Percentiles rank a stretch among this genome's conserved stretches.
Evolutionary conservation across 30 jellyfish, hydroid and myxozoan genomes (phyloP).

Genomic region (Clytia hemisphaerica): DNA sequence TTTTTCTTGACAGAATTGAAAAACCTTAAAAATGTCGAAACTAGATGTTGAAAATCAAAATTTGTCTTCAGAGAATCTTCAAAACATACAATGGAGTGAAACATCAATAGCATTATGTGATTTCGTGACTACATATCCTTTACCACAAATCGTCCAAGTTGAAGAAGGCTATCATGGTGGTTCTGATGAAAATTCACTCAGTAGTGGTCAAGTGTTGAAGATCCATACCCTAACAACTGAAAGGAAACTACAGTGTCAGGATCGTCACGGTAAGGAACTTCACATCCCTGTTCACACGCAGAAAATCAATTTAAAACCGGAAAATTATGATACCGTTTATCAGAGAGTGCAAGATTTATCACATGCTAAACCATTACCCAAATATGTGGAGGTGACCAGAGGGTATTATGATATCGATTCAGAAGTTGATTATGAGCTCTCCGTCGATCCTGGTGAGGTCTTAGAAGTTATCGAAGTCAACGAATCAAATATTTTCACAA

Average conservation of each 20-base stretch:
- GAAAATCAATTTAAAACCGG: slow-evolving; percentile 41
- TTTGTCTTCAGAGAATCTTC: background rate
- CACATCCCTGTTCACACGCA: slow-evolving; percentile 68
- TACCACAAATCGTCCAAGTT: slow-evolving; percentile 79
- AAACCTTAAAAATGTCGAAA: too few relatives aligned
- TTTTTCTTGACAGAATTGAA: too few relatives aligned
- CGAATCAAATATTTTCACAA: slow-evolving; percentile 8
- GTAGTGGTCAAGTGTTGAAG: slow-evolving; percentile 85
- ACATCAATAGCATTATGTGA: slow-evolving; percentile 49
- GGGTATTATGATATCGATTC: slow-evolving; percentile 80
- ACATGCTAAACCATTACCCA: slow-evolving; percentile 70
- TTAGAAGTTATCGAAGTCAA: slow-evolving; percentile 49
- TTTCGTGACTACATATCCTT: slow-evolving; percentile 43
- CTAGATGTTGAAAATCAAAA: too few relatives aligned
- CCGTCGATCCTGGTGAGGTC: slow-evolving; percentile 86
- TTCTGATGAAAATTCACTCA: slow-evolving; percentile 75
- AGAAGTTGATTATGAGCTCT: slow-evolving; percentile 34
- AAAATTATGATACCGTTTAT: slow-evolving; percentile 31
- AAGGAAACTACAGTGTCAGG: slow-evolving; percentile 41
- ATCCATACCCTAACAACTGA: slow-evolving; percentile 56
- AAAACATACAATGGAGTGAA: slow-evolving; percentile 74
- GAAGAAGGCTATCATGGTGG: slow-evolving; percentile 85
- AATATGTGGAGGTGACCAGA: slow-evolving; percentile 67
- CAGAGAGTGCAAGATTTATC: slow-evolving; percentile 65
- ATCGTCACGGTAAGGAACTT: slow-evolving; percentile 51